Conservation (phyloP, 1,140 invertebrate species). For the Sycophila sp. region DNA sequence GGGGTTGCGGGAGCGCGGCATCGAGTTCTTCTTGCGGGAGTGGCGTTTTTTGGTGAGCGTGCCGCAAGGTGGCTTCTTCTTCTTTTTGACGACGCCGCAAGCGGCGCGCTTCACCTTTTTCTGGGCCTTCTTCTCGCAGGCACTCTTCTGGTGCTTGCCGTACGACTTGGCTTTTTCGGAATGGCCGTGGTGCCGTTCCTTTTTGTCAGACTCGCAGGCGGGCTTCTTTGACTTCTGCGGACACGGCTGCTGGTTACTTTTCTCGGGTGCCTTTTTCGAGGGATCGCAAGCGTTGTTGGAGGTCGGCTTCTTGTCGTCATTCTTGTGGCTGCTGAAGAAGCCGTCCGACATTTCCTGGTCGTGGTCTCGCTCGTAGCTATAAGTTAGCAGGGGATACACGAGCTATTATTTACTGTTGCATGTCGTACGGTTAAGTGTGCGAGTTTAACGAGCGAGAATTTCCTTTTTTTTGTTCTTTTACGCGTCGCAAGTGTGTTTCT, state of each 20-base stretch:
- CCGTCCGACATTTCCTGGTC: neutral
- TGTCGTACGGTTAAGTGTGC: too few relatives aligned
- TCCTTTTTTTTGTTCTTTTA: too few relatives aligned
- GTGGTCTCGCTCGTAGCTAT: neutral
- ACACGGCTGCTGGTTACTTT: neutral
- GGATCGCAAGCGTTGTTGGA: neutral
- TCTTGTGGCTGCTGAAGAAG: neutral
- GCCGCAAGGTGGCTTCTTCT: too few relatives aligned
- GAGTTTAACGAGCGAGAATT: too few relatives aligned
- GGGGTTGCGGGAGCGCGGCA: constrained; percentile 10
- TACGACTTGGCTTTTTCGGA: neutral
- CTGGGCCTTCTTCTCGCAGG: neutral
- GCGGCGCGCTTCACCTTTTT: neutral
- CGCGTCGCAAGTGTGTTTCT: too few relatives aligned
- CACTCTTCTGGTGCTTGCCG: neutral
- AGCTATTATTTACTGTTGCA: neutral
- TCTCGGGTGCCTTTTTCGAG: neutral
- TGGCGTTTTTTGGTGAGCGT: too few relatives aligned
- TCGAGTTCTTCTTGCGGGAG: neutral
- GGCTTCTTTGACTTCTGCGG: neutral
- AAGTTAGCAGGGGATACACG: neutral
- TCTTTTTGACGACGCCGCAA: too few relatives aligned
- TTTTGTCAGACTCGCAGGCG: too few relatives aligned
- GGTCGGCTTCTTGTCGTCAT: neutral
- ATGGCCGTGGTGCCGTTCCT: too few relatives aligned